Percentiles rank a stretch among this genome's conserved stretches.
Evolutionary conservation across 1,140 invertebrate species (phyloP).

Genomic region (Euura saliciscinereae): DNA sequence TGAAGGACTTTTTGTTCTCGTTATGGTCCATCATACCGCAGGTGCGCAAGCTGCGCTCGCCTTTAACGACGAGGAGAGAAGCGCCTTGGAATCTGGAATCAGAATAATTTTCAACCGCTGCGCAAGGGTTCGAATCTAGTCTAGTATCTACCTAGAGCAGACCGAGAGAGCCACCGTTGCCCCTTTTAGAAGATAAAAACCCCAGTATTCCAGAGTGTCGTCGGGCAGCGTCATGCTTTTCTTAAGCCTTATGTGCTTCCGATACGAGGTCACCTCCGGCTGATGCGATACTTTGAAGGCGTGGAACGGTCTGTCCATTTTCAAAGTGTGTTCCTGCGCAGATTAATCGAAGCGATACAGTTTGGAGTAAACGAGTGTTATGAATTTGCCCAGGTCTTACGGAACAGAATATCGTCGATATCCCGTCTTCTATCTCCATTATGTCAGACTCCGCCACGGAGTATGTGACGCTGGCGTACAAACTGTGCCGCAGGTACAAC

Average conservation of each 20-base stretch:
- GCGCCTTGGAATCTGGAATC: constrained; percentile 68
- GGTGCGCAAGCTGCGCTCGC: constrained; percentile 74
- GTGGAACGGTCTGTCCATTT: constrained; percentile 81
- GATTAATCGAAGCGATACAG: constrained; percentile 6
- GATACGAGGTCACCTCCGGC: constrained; percentile 71
- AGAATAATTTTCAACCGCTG: neutral
- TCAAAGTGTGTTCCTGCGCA: constrained; percentile 70
- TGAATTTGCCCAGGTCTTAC: constrained; percentile 41
- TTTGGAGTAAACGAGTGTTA: neutral
- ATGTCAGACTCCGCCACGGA: constrained; percentile 82
- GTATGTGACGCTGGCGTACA: constrained; percentile 76
- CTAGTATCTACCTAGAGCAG: constrained; percentile 70
- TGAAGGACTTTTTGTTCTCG: constrained; percentile 65
- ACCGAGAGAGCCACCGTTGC: constrained; percentile 77
- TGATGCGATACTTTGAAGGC: constrained; percentile 77
- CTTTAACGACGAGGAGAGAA: constrained; percentile 79
- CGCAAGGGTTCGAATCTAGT: too few species aligned
- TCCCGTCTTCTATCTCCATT: constrained; percentile 76
- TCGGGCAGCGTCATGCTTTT: constrained; percentile 84
- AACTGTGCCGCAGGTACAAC: constrained; percentile 74
- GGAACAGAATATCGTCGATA: constrained; percentile 78
- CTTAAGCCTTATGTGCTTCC: constrained; percentile 77
- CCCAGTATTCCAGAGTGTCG: constrained; percentile 88
- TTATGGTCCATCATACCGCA: constrained; percentile 77
- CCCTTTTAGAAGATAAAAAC: constrained; percentile 81